Evolutionary conservation across 2,797 vertebrate species (phyloP).

Genomic region (Macroramphosus scolopax): DNA sequence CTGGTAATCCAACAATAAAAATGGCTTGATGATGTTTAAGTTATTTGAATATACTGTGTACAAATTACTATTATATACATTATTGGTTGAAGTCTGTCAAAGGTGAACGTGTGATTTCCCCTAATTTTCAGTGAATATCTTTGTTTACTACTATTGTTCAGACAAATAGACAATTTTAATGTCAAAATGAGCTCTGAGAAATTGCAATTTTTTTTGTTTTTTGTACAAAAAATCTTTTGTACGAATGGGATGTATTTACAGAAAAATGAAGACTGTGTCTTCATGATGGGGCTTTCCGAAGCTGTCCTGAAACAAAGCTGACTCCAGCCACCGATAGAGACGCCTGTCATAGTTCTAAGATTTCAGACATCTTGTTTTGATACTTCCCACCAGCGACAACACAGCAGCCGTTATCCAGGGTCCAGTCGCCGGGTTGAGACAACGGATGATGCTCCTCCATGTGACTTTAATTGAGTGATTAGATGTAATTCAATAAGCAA

Average conservation of each 20-base stretch:
- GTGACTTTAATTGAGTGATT: constrained; percentile 84
- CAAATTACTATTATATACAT: no score
- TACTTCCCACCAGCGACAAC: constrained; percentile 74
- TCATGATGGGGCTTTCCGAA: constrained; percentile 42
- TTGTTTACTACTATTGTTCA: no score
- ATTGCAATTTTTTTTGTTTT: no score
- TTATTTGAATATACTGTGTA: no score
- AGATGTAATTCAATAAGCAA: constrained; percentile 81
- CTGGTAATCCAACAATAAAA: neutral
- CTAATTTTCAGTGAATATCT: no score
- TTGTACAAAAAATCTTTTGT: neutral
- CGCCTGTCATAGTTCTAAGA: constrained; percentile 36
- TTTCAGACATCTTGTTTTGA: constrained; percentile 72
- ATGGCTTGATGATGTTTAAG: neutral
- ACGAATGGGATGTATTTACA: constrained; percentile 1
- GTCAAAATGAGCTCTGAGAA: no score
- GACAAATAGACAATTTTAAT: no score
- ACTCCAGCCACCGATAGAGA: constrained; percentile 22
- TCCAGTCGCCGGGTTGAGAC: constrained; percentile 50
- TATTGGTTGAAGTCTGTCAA: no score
- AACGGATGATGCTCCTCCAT: constrained; percentile 71
- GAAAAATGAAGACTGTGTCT: constrained; percentile 33
- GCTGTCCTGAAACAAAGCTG: constrained; percentile 9
- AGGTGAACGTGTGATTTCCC: no score
- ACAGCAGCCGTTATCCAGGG: constrained; percentile 62